Base-by-base conservation (phyloP, 2,797 vertebrate genomes). In the Typhlichthys eigenmanni region DNA sequence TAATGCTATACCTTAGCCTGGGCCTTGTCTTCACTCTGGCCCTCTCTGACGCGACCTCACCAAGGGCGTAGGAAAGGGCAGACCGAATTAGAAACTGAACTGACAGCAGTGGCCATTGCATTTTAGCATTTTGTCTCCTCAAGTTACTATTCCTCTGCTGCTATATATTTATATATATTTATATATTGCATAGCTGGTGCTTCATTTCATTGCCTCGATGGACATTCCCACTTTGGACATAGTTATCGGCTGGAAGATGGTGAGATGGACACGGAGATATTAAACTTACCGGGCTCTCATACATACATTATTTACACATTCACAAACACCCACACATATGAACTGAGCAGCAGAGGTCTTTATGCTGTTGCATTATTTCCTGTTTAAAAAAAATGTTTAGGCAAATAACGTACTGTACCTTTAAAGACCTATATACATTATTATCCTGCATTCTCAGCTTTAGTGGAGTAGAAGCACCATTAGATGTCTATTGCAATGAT, bases 161-260 rank as follows among this genome's bases (percentile, higher is more conserved):
- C 47, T 45, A 59, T 56, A 71, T 52, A 48, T 55, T 38, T 62
- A 69, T 68, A 13, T 56, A 46, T 19, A 58, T 32, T 43, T n/a
- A 7, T 58, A 55, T 68, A 13, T 43, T 32, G 64, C 55, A 59
- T 73, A 56, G 74, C 58, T 56, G 67, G 60, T 65, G 32, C 63
- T 46, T 45, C 53, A 55, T 69, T 53, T 75, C 24, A 43, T 48
- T 32, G 47, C 51, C 70, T 16, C n/a, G 6, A 14, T 10, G 69
- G 68, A 45, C 51, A 4, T 55, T 76, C 50, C 47, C 69, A 66
- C 38, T 68, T 62, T 71, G 73, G 69, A 62, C 68, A 62, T 66
- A 77, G 75, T 80, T 59, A 75, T 70, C 71, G 78, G 64, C 71
- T 69, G 60, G 54, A 69, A 73, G 61, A 65, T 66, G 73, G 70